These are phyloP conservation scores for Eptesicus fuscus DNA, from an alignment of 2,113 vertebrate genomes.

Conservation along the genomic window DNA sequence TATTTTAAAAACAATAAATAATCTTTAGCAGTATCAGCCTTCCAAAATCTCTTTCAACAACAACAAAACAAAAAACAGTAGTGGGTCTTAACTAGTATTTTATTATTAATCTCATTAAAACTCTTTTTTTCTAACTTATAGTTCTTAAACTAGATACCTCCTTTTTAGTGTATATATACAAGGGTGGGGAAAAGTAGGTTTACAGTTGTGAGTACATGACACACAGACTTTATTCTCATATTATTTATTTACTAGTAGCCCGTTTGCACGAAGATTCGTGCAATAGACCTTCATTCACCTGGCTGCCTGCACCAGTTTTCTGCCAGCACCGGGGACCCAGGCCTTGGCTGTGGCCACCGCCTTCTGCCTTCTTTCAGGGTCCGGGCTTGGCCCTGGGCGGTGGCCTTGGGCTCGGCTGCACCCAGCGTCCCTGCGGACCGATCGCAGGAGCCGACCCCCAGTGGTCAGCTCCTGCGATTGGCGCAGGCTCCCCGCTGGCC, in stretches of 20 bases:
- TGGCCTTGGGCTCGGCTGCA: too few species aligned
- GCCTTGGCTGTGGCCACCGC: too few species aligned
- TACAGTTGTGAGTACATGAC: not conserved
- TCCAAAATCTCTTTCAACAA: not conserved
- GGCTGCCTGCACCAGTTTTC: too few species aligned
- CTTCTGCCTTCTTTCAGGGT: too few species aligned
- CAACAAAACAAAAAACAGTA: not conserved
- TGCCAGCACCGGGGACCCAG: too few species aligned
- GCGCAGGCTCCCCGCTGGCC: too few species aligned
- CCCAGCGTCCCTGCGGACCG: too few species aligned
- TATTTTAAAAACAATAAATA: constrained; percentile 18
- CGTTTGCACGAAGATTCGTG: too few species aligned
- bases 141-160: constrained; percentile 20
- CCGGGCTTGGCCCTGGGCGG: too few species aligned
- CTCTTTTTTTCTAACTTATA: not conserved
- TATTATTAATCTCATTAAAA: not conserved
- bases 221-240: not conserved
- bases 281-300: too few species aligned
- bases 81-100: not conserved
- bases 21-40: not conserved
- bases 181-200: not conserved
- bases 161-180: not conserved
- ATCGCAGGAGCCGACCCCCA: too few species aligned
- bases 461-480: too few species aligned
- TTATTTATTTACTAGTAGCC: not conserved